Evolutionary conservation across 2,888 invertebrate species (phyloP).

Genomic region (Drosophila flavopinicola): DNA sequence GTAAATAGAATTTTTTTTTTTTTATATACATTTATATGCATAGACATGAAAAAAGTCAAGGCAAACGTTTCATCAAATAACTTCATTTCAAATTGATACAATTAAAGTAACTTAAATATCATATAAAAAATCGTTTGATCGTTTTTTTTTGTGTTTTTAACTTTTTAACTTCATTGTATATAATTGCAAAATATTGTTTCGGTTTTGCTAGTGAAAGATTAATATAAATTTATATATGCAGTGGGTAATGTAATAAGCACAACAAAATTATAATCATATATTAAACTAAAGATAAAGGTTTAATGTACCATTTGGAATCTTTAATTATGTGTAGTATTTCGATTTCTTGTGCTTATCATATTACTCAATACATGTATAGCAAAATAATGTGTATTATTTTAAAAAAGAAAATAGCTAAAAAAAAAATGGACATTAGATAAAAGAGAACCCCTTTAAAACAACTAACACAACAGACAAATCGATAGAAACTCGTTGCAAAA

Average conservation of each 20-base stretch:
- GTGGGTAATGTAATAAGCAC: neutral
- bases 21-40: slow-evolving; percentile 12
- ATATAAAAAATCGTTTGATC: neutral
- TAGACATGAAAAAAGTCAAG: neutral
- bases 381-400: slow-evolving; percentile 50
- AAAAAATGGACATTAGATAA: slow-evolving; percentile 6
- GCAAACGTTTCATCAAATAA: neutral
- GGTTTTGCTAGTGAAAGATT: too few relatives aligned
- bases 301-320: neutral
- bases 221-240: too few relatives aligned
- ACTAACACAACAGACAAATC: slow-evolving; percentile 31
- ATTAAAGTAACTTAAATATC: too few relatives aligned
- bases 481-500: slow-evolving; percentile 8
- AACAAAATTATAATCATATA: neutral
- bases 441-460: slow-evolving; percentile 11
- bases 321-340: slow-evolving; percentile 18
- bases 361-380: slow-evolving; percentile 55
- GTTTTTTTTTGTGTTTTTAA: slow-evolving; percentile 2
- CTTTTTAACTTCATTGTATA: slow-evolving; percentile 48
- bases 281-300: neutral
- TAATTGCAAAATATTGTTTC: slow-evolving; percentile 21
- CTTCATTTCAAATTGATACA: neutral
- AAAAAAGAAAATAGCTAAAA: slow-evolving; percentile 2
- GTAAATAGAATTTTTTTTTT: slow-evolving; percentile 59
- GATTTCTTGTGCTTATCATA: slow-evolving; percentile 22